Conservation (phyloP, 92 coral and sea anemone species). For the Micromussa lordhowensis region DNA sequence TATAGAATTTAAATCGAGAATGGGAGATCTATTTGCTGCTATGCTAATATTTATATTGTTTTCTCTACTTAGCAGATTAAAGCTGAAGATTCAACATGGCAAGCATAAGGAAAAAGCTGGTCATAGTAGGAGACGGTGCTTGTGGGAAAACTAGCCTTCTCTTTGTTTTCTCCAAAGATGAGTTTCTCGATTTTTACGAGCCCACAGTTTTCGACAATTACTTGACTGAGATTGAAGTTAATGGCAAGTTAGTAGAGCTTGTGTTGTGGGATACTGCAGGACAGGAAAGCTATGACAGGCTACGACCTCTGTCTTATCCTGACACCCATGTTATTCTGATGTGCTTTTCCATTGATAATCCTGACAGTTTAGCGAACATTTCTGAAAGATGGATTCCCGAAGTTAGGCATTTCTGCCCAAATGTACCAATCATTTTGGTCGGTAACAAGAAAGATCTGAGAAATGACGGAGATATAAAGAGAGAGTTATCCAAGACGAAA, state of each 20-base stretch:
- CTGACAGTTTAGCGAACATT: slow-evolving; percentile 96
- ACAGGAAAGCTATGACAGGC: slow-evolving; percentile 91
- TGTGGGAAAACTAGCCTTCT: slow-evolving; percentile 97
- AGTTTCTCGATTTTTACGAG: slow-evolving; percentile 88
- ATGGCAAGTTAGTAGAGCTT: slow-evolving; percentile 81
- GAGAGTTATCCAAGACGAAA: slow-evolving; percentile 89
- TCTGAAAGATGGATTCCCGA: slow-evolving; percentile 97
- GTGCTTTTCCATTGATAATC: slow-evolving; percentile 95
- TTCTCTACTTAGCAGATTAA: slow-evolving; percentile 35
- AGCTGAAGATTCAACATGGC: slow-evolving; percentile 63
- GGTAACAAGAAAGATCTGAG: slow-evolving; percentile 97
- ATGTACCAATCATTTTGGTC: slow-evolving; percentile 88
- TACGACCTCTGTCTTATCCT: slow-evolving; percentile 92
- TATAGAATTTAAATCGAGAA: too few species aligned
- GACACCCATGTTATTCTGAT: slow-evolving; percentile 91
- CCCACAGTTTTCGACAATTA: slow-evolving; percentile 93
- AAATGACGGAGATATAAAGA: slow-evolving; percentile 82
- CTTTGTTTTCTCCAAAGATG: slow-evolving; percentile 90
- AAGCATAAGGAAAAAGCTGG: slow-evolving; percentile 89
- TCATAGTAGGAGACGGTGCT: slow-evolving; percentile 94
- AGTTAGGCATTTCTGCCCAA: slow-evolving; percentile 94
- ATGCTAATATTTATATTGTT: neutral
- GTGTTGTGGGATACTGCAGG: slow-evolving; percentile 96
- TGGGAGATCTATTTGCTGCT: too few species aligned
- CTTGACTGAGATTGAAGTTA: slow-evolving; percentile 88